Base-by-base conservation (phyloP, 2,888 invertebrate genomes). In the Schizotus pectinicornis region DNA sequence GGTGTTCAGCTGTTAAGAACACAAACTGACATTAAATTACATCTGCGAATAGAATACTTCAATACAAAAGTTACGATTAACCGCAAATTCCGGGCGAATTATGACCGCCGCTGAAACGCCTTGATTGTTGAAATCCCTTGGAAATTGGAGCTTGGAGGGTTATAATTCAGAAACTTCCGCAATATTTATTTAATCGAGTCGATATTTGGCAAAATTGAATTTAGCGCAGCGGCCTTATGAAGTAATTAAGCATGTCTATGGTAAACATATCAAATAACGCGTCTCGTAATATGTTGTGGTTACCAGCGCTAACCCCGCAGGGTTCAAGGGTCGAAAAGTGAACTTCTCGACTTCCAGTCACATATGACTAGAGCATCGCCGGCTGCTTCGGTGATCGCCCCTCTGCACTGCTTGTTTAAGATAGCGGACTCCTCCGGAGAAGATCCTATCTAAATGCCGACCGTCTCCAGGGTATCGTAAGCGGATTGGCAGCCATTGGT, bases 371-470 rank as follows among this genome's bases (percentile, higher is more conserved):
- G 22, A 7, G 34, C 22, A 32, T 49, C 37, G 12, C 33, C 11
- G 32, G 22, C 47, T 33, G 56, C 49, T 43, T 41, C 34, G 43
- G 51, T 41, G 47, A 58, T 52, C 48, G 42, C 41, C 47, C 47
- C 49, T 31, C 39, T 57, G 45, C 49, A 45, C 53, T 61, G 54
- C 57, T 57, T 61, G 61, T 61, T 54, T 54, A 57, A 61, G 61
- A 61, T 61, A 61, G 58, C 51, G 38, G 60, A 50, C 61, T 59
- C 36, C 48, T 52, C 52, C 49, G 47, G 42, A 52, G 58, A 41
- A 62, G 62, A 62, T 62, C 53, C 62, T 56, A 62, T 62, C 62
- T 62, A 59, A 62, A 62, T 59, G 59, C 59, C 53, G 46, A 41
- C 59, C 52, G 56, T 59, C 62, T 62, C 62, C 36, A 33, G 62